Percentiles rank a stretch among this genome's conserved stretches.
Conservation (phyloP, 2,888 invertebrate genomes). For the Rotaria sp. region DNA sequence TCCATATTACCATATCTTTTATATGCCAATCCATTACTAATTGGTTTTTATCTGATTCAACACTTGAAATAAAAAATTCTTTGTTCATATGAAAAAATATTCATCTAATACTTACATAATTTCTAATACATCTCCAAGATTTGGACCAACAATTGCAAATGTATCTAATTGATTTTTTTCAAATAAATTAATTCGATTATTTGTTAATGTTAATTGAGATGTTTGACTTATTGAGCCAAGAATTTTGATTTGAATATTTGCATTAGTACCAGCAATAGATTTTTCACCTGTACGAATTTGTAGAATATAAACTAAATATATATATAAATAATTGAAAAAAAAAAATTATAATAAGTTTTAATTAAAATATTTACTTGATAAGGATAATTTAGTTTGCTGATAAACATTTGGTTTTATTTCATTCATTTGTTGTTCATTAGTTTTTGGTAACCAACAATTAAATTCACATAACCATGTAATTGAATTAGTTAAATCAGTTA, state of each 20-base stretch:
- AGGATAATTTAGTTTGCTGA: neutral
- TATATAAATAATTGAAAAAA: neutral
- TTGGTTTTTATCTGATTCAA: neutral
- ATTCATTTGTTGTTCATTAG: neutral
- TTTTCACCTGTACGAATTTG: conserved; percentile 19
- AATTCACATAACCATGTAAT: neutral
- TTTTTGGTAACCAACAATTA: conserved; percentile 21
- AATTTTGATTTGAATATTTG: neutral
- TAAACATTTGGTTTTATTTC: neutral
- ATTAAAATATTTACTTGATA: neutral
- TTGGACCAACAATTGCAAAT: neutral
- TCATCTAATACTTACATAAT: neutral
- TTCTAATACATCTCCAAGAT: conserved; percentile 9
- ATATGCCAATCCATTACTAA: neutral
- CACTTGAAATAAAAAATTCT: neutral
- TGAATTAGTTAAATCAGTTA: neutral
- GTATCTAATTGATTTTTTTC: conserved; percentile 28
- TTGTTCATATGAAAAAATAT: neutral
- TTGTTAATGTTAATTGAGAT: neutral
- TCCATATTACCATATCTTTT: neutral
- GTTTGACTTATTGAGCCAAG: neutral
- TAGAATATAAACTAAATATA: neutral
- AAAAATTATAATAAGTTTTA: neutral
- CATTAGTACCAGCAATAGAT: neutral
- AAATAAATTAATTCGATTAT: neutral